Evolutionary conservation across 2,888 invertebrate species (phyloP).

Genomic region (Euproctis similis): DNA sequence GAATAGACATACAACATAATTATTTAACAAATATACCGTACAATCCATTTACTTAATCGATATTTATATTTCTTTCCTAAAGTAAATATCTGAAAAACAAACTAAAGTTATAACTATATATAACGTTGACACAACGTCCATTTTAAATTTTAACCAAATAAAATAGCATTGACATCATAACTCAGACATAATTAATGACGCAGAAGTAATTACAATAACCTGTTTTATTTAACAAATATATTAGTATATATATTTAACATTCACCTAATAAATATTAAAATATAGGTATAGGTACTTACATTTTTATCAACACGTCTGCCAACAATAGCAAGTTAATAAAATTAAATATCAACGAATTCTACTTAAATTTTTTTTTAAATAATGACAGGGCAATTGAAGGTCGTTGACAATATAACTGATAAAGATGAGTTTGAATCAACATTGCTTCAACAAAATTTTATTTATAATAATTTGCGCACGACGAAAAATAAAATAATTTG

Average conservation of each 20-base stretch:
- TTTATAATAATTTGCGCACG: conserved; percentile 24
- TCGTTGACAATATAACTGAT: conserved; percentile 17
- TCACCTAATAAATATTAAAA: too few relatives aligned
- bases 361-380: conserved; percentile 9
- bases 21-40: conserved; percentile 7
- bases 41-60: conserved; percentile 1
- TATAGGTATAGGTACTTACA: too few relatives aligned
- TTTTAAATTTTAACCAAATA: conserved; percentile 12
- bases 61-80: conserved; percentile 8
- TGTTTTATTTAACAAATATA: conserved; percentile 11
- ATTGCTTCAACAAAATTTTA: conserved; percentile 13
- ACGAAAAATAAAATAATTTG: conserved; percentile 30
- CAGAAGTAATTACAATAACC: conserved; percentile 14
- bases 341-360: conserved; percentile 5
- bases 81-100: conserved; percentile 7
- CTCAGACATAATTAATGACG: conserved; percentile 13
- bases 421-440: conserved; percentile 12
- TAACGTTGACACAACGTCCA: conserved; percentile 1
- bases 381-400: conserved; percentile 16
- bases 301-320: too few relatives aligned
- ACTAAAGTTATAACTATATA: conserved; percentile 8
- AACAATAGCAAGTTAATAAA: conserved; percentile 4
- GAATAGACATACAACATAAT: conserved; percentile 11
- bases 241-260: too few relatives aligned
- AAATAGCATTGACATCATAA: conserved; percentile 15